Evolutionary conservation across 1,140 invertebrate genomes (phyloP), one percentile per base, ranked within the genome.

Genomic region (Drosophila tristis): DNA sequence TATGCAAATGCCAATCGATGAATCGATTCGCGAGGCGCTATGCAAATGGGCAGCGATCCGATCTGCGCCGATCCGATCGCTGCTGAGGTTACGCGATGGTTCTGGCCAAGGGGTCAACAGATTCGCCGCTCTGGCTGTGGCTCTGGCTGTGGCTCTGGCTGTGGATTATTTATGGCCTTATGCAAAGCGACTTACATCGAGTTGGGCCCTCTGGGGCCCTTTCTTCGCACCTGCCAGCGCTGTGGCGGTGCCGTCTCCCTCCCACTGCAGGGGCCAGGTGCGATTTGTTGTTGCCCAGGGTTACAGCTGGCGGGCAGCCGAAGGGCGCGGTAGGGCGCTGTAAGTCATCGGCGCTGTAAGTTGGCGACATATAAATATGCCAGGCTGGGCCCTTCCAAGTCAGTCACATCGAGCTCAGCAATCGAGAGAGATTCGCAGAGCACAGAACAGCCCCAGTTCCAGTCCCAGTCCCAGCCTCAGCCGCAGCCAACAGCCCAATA

Each of bases 121-220:
- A 50, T 56, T 56, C 61, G 55, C 53, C 6, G 6, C 5, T 7
- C 4, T 7, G 49, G 2, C 1, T 3, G 1, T 9, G 25, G 11
- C 49, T 5, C 15, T 7, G 23, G 7, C 29, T 31, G 3, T 31
- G 29, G 2, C 29, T 31, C 0, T 31, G 29, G 29, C 31, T 9
- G 2, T 53, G 26, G 57, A 65, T 89, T 72, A 89, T 87, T 87
- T 87, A 89, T 87, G 78, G 78, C 65, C 57, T 68, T 87, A 87
- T 87, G 82, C 79, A 51, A 87, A 86, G 51, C 59, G 51, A 31
- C 5, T 82, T 87, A 87, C 78, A 87, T 49, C 58, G 43, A 11
- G 16, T 44, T 39, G 44, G 31, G 67, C 66, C 11, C 7, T 45
- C 23, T 53, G 42, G 29, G 42, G 63, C 73, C 29, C 66, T 65